Percentiles rank a stretch among this genome's conserved stretches.
Conservation (phyloP, 2,888 invertebrate genomes). For the Steinernema carpocapsae region DNA sequence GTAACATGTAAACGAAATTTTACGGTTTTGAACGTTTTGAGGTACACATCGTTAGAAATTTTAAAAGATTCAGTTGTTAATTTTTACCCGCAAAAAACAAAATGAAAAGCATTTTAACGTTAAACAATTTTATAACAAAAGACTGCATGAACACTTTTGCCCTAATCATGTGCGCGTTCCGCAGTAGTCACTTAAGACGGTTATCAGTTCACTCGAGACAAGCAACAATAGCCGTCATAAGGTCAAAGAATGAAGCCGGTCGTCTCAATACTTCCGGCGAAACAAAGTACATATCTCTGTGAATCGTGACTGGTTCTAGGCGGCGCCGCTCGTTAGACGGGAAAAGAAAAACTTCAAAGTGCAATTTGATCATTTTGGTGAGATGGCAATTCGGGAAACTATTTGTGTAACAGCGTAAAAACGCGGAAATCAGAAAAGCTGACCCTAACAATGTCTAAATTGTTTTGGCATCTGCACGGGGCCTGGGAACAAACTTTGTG, state of each 20-base stretch:
- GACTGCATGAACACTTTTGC: no score
- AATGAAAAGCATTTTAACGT: no score
- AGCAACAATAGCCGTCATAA: neutral
- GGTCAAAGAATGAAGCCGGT: neutral
- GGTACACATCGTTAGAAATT: no score
- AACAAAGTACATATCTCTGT: slow-evolving; percentile 28
- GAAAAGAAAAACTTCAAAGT: slow-evolving; percentile 21
- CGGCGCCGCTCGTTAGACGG: neutral
- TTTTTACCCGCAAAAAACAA: no score
- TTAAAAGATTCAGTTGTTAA: no score
- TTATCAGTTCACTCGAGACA: neutral
- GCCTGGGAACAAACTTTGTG: neutral
- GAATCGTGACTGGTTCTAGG: slow-evolving; percentile 10
- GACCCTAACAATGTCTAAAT: neutral
- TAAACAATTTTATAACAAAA: no score
- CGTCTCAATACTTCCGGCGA: neutral
- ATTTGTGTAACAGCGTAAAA: neutral
- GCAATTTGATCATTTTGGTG: slow-evolving; percentile 10
- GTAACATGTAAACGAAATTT: no score
- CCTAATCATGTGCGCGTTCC: no score
- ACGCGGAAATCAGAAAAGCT: neutral
- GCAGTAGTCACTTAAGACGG: no score
- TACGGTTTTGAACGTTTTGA: no score
- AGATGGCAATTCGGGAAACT: neutral
- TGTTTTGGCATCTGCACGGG: neutral